Base-by-base conservation (phyloP, 2,888 invertebrate genomes). In the Ormia ochracea region DNA sequence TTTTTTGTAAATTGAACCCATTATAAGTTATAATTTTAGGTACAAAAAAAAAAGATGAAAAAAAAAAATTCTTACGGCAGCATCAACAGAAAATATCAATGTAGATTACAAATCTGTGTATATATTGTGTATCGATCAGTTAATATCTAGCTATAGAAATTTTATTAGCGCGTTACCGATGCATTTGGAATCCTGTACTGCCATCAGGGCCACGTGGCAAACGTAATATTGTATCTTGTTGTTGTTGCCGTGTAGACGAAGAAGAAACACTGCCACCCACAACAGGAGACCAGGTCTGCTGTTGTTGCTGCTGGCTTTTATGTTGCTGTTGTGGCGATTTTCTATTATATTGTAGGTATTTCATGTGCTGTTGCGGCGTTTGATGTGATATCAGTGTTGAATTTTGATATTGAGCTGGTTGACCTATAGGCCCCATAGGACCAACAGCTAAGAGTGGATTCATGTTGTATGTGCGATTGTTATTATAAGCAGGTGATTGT, bases 201-300 rank as follows among this genome's bases (percentile, higher is more conserved):
- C 95, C 95, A 85, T 96, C 95, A 1, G 96, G 96, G 38, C 95
- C 95, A 84, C 92, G 91, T 0, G 96, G 96, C 87, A 94, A 91
- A 84, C 96, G 91, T 85, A 96, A 91, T 70, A 96, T 81, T 78
- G 84, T 87, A 70, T 88, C 80, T 12, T 81, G 80, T 68, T 78
- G 83, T 50, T 81, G 83, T 52, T 82, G 83, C 17, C 78, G 70
- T 63, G 81, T 31, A 48, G 82, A 78, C 1, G 85, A 83, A 3
- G 87, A 86, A 1, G 88, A 88, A 3, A 84, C 87, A 61, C 84
- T 86, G 59, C 85, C 86, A 10, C 86, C 87, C 1, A 86, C 87
- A 66, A 87, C 85, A 1, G 87, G 88, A 12, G 87, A 88, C 87
- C 88, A 88, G 41, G 86, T 86, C 75, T 87, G 87, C 28, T 85